Conservation (phyloP, 1,140 invertebrate genomes). For the Planococcus citri region DNA sequence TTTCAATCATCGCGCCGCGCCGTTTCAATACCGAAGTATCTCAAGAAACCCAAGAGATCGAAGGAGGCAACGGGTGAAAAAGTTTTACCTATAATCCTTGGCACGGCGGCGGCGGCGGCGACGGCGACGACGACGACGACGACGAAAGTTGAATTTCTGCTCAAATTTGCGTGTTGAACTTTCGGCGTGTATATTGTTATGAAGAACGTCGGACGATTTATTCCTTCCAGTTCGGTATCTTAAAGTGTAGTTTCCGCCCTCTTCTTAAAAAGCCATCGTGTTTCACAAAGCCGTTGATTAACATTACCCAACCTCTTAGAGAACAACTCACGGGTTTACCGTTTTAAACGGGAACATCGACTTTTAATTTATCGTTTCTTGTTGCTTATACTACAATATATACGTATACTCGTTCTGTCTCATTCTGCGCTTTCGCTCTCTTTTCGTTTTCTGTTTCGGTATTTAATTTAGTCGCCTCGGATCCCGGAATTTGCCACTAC, state of each 20-base stretch:
- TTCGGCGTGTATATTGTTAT: conserved; percentile 14
- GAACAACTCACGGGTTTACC: conserved; percentile 11
- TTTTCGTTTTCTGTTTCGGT: conserved; percentile 3
- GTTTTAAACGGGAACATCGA: conserved; percentile 19
- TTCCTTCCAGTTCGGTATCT: conserved; percentile 17
- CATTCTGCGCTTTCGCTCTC: background rate
- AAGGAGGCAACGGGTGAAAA: too few species aligned
- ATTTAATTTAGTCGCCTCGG: conserved; percentile 19
- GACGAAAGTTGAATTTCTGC: conserved; percentile 1
- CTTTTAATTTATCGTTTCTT: conserved; percentile 20
- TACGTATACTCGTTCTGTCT: background rate
- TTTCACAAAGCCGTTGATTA: conserved; percentile 20
- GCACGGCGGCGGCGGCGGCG: too few species aligned
- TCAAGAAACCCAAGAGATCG: too few species aligned
- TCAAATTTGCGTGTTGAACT: background rate
- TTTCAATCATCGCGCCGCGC: too few species aligned
- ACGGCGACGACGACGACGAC: too few species aligned
- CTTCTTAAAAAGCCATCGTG: conserved; percentile 20
- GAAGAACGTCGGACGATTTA: conserved; percentile 20
- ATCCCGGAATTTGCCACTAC: conserved; percentile 12
- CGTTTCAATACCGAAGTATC: too few species aligned
- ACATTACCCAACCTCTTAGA: conserved; percentile 15
- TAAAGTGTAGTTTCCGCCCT: conserved; percentile 20
- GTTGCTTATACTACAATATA: conserved; percentile 10
- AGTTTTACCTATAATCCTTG: too few species aligned